Conservation (phyloP, 2,888 invertebrate genomes). For the Aleiodes testaceus region DNA sequence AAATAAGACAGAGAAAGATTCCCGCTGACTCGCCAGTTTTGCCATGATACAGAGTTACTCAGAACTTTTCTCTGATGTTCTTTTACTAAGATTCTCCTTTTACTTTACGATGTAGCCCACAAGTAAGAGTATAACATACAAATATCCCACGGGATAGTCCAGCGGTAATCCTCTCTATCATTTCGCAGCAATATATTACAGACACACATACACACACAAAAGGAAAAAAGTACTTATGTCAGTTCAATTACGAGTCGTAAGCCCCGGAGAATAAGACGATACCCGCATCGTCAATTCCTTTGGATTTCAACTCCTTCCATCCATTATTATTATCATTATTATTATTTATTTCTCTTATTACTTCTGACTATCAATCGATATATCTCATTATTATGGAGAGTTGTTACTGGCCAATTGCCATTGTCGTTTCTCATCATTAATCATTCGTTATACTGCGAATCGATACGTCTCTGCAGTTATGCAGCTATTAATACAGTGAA, state of each 20-base stretch:
- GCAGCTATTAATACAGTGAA: constrained; percentile 2
- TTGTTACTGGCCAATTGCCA: constrained; percentile 8
- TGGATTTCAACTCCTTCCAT: constrained; percentile 17
- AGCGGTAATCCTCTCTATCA: constrained; percentile 67
- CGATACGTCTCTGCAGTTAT: constrained; percentile 9
- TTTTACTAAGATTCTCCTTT: background rate
- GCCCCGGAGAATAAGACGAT: constrained; percentile 43
- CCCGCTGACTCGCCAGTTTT: constrained; percentile 44
- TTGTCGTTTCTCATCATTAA: constrained; percentile 14
- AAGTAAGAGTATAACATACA: constrained; percentile 32
- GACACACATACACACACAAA: too few species aligned
- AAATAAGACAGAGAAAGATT: constrained; percentile 34
- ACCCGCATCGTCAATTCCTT: constrained; percentile 19
- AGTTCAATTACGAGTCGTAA: constrained; percentile 57
- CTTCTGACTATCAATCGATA: background rate
- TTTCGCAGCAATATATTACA: constrained; percentile 52
- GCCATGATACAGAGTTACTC: constrained; percentile 40
- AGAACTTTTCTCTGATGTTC: constrained; percentile 38
- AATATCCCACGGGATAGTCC: constrained; percentile 58
- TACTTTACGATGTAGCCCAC: constrained; percentile 12
- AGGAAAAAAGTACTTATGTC: constrained; percentile 66
- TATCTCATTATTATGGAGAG: constrained; percentile 2
- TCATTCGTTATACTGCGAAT: constrained; percentile 1
- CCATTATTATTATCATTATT: constrained; percentile 16
- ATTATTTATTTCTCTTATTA: constrained; percentile 13